Evolutionary conservation across 2,888 invertebrate genomes (phyloP).

Genomic region (Chesias legatella): DNA sequence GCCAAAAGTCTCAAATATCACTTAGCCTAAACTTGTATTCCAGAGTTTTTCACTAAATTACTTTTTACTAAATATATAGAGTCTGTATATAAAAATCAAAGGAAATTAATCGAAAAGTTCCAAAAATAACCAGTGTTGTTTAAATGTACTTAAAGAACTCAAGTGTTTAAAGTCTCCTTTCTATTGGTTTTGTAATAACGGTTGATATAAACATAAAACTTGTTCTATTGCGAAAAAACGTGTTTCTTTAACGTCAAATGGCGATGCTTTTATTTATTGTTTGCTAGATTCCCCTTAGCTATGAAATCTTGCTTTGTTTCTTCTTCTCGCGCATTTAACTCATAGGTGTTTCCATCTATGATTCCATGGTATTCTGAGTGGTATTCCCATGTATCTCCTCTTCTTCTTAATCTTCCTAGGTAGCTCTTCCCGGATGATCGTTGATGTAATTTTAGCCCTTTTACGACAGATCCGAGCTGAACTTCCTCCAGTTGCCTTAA

Average conservation of each 20-base stretch:
- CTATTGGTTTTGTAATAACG: conserved; percentile 81
- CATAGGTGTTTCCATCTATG: conserved; percentile 58
- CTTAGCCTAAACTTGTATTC: conserved; percentile 74
- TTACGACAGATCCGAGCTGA: conserved; percentile 69
- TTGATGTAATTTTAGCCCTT: conserved; percentile 67
- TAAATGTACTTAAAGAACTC: conserved; percentile 77
- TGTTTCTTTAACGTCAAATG: conserved; percentile 81
- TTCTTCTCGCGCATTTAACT: conserved; percentile 75
- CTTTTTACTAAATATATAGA: conserved; percentile 75
- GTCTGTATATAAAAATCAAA: conserved; percentile 76
- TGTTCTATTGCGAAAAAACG: conserved; percentile 82
- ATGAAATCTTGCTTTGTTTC: conserved; percentile 70
- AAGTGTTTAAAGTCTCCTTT: conserved; percentile 77
- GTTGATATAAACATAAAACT: conserved; percentile 81
- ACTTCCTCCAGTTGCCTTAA: conserved; percentile 75
- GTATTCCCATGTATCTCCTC: conserved; percentile 57
- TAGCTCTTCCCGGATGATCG: conserved; percentile 74
- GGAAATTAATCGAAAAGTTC: conserved; percentile 74
- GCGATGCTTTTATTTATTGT: conserved; percentile 67
- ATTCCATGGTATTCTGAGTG: conserved; percentile 58
- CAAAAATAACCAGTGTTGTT: conserved; percentile 81
- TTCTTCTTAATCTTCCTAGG: conserved; percentile 50
- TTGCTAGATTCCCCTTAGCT: conserved; percentile 68
- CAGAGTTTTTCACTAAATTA: conserved; percentile 75
- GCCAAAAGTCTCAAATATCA: conserved; percentile 74